A percentile compares a stretch with the other conserved stretches of the same genome.
phyloP scores from a whole-genome alignment of 1,140 invertebrate genomes.

The Drosophila yakuba region DNA sequence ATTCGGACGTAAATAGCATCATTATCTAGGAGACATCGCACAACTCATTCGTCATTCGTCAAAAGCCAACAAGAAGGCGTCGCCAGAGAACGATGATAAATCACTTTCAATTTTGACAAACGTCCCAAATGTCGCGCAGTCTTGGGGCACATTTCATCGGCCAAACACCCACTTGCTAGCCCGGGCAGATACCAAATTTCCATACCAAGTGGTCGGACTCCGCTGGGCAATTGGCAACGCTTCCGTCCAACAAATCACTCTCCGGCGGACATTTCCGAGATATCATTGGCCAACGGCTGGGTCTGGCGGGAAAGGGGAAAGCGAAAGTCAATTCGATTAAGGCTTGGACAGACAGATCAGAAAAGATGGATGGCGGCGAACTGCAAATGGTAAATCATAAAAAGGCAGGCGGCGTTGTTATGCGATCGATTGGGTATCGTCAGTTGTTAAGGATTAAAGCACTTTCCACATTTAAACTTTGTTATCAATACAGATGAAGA shows the following conservation, averaged over 20 bases:
- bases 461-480: not conserved
- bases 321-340: conserved; percentile 54
- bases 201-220: conserved; percentile 42
- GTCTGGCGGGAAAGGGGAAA: conserved; percentile 7
- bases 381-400: conserved; percentile 11
- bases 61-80: conserved; percentile 36
- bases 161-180: conserved; percentile 27
- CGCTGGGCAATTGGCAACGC: conserved; percentile 42
- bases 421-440: not conserved
- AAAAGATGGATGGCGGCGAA: conserved; percentile 17
- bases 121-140: conserved; percentile 71
- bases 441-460: not conserved
- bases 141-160: conserved; percentile 62
- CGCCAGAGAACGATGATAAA: conserved; percentile 66
- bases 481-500: not conserved
- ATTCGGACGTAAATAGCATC: conserved; percentile 44
- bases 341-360: not conserved
- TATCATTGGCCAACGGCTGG: conserved; percentile 42
- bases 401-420: not conserved
- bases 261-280: conserved; percentile 43
- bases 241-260: conserved; percentile 59
- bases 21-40: conserved; percentile 58
- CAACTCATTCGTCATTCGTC: conserved; percentile 76
- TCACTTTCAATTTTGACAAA: conserved; percentile 82
- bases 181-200: conserved; percentile 31